Conservation (phyloP, 2,888 invertebrate species). For the Erebia palarica region DNA sequence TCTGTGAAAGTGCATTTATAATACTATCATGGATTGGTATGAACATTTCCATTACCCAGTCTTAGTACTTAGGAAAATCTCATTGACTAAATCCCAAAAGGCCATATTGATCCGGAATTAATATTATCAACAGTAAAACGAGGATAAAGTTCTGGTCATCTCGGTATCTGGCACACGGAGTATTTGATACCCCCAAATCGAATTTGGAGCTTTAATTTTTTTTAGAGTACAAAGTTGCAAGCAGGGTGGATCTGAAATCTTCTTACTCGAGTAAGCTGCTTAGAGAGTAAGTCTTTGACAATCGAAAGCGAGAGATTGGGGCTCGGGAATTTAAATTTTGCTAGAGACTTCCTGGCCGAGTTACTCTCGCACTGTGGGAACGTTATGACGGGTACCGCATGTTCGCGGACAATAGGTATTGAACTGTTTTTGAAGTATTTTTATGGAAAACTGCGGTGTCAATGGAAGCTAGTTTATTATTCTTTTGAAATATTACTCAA, state of each 20-base stretch:
- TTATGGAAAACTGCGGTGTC: too few species aligned
- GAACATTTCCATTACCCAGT: not conserved
- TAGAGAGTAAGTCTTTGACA: conserved; percentile 74
- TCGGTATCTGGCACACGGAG: conserved; percentile 29
- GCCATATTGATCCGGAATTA: conserved; percentile 24
- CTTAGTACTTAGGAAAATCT: not conserved
- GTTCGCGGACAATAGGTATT: not conserved
- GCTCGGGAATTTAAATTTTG: conserved; percentile 51
- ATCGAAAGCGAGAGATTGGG: conserved; percentile 66
- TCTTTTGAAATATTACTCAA: too few species aligned
- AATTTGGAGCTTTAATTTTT: conserved; percentile 57
- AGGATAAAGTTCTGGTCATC: conserved; percentile 39
- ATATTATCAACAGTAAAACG: conserved; percentile 12
- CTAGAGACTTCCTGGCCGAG: conserved; percentile 33
- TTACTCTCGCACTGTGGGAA: conserved; percentile 36
- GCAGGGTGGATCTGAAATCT: conserved; percentile 58
- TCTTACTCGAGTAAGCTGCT: conserved; percentile 75
- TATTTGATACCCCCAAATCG: conserved; percentile 35
- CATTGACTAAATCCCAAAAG: conserved; percentile 17
- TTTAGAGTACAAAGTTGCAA: conserved; percentile 66
- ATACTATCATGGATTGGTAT: too few species aligned
- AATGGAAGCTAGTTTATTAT: too few species aligned
- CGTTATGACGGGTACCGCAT: not conserved
- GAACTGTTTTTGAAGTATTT: not conserved
- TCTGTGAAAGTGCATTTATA: too few species aligned